phyloP scores from a whole-genome alignment of 2,797 vertebrate species.

The Chloroceryle amazona region DNA sequence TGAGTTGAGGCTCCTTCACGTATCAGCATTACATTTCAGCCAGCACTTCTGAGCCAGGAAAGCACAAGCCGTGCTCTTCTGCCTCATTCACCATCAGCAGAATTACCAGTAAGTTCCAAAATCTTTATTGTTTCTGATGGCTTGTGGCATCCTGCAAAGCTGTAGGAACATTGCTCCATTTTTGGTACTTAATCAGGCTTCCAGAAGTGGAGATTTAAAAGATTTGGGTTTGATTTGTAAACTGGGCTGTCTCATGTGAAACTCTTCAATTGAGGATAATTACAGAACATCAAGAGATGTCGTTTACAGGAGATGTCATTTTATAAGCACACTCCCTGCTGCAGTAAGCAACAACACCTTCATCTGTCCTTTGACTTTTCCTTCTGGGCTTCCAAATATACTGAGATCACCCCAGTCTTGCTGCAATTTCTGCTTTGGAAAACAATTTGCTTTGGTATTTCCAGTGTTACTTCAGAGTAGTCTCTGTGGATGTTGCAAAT shows the following conservation, averaged over 20 bases:
- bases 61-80: slow-evolving; percentile 6
- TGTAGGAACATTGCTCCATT: not conserved
- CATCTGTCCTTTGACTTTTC: slow-evolving; percentile 5
- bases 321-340: not conserved
- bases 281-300: not conserved
- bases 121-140: slow-evolving; percentile 10
- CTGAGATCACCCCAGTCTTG: not conserved
- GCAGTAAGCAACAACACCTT: not conserved
- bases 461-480: not conserved
- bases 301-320: not conserved
- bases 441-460: not conserved
- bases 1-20: not conserved
- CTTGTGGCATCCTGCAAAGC: not conserved
- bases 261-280: not conserved
- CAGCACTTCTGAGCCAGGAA: slow-evolving; percentile 7
- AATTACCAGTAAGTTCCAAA: slow-evolving; percentile 47
- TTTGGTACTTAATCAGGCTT: not conserved
- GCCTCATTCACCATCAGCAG: not conserved
- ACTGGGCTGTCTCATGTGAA: not conserved
- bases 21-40: not conserved
- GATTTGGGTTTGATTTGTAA: not conserved
- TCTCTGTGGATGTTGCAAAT: not conserved
- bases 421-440: slow-evolving; percentile 7
- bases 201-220: slow-evolving; percentile 8
- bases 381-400: not conserved